phyloP scores from a whole-genome alignment of 2,113 vertebrate species.

The Jaculus jaculus region DNA sequence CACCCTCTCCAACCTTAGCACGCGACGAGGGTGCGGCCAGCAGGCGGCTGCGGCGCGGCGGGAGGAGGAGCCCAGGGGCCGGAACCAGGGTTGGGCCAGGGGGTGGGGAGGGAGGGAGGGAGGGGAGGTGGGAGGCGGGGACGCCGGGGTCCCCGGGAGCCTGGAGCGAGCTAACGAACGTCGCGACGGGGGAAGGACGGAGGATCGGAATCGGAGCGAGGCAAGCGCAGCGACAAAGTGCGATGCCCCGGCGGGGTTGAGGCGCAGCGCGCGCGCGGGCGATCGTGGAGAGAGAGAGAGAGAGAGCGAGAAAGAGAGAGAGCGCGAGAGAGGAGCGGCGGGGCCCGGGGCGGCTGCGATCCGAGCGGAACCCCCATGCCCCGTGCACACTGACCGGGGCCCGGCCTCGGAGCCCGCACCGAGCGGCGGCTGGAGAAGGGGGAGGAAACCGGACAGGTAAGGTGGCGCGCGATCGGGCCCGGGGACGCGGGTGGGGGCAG shows the following conservation, averaged over 20 bases:
- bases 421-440: constrained; percentile 48
- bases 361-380: constrained; percentile 76
- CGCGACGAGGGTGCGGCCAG: constrained; percentile 68
- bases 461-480: constrained; percentile 60
- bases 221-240: constrained; percentile 55
- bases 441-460: constrained; percentile 68
- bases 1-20: constrained; percentile 18
- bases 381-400: constrained; percentile 73
- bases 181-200: constrained; percentile 56
- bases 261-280: constrained; percentile 58
- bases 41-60: constrained; percentile 68
- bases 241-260: constrained; percentile 71
- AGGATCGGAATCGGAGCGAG: constrained; percentile 36
- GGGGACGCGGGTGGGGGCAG: constrained; percentile 70
- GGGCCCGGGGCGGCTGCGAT: constrained; percentile 65
- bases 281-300: constrained; percentile 56
- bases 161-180: constrained; percentile 57
- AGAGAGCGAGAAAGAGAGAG: constrained; percentile 42
- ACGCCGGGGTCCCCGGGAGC: constrained; percentile 76
- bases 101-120: too few relatives aligned
- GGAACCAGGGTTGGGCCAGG: constrained; percentile 80
- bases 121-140: constrained; percentile 68
- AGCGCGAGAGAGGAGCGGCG: constrained; percentile 59
- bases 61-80: constrained; percentile 77
- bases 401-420: constrained; percentile 66